Evolutionary conservation across 2,113 vertebrate species (phyloP), one percentile per base, ranked within the genome.

Genomic region (Delphinapterus leucas): DNA sequence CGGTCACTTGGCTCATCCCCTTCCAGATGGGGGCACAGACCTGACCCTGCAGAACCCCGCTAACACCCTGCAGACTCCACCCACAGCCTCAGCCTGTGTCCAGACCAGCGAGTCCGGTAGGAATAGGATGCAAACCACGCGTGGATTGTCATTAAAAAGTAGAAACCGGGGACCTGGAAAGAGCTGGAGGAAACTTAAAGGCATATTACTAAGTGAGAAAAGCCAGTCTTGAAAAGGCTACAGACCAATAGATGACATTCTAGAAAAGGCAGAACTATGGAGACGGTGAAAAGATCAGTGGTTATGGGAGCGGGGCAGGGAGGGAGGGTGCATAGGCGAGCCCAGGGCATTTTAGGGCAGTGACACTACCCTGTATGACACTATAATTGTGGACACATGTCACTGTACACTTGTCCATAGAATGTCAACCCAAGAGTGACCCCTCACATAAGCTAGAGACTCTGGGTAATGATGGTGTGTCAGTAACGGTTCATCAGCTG

Each of bases 391-490:
- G n/a, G 65, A 1, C 3, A 1, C 3, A 7, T 13, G 36, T 36
- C 76, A 11, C 15, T 1, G 3, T 20, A 9, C 12, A 23, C 25
- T 18, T 14, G 28, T 31, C 31, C 31, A 17, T 1, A 68, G 63
- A 17, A 15, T 9, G 2, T 2, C 31, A 25, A 18, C 6, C 53
- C 58, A 13, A 15, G 11, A 44, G 41, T 1, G 25, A 31, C 55
- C 17, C 55, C 81, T 63, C 2, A 21, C 18, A 7, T 2, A 58
- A 20, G 15, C 65, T 3, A 2, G 6, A 49, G 38, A 26, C 60
- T 58, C 53, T 11, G 4, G 18, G 61, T 28, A 71, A 8, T 1
- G 3, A 3, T 20, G 53, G 28, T 1, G 2, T 0, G 6, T 13
- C 36, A 4, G 1, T 9, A 11, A 0, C 11, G 36, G 28, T 14